Percentiles rank a stretch among this genome's conserved stretches.
Conservation (phyloP, 2,888 invertebrate species). For the Mythimna pallens region DNA sequence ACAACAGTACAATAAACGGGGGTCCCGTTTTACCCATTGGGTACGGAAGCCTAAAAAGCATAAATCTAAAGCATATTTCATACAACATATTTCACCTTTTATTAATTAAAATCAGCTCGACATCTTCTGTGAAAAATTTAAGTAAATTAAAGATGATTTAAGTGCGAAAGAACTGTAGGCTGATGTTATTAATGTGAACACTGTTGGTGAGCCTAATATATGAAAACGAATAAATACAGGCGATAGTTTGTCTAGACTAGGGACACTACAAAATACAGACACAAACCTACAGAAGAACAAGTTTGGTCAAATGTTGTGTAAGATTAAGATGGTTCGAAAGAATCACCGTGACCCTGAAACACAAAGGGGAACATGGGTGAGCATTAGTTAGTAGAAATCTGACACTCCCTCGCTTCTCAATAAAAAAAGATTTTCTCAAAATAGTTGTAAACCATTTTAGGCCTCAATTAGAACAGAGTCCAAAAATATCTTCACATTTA, state of each 20-base stretch:
- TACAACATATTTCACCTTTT: neutral
- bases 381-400: too few species aligned
- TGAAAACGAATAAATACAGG: constrained; percentile 34
- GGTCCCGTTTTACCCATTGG: too few species aligned
- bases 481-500: too few species aligned
- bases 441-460: too few species aligned
- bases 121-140: neutral
- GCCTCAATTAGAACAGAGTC: too few species aligned
- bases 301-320: neutral
- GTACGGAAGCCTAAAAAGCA: neutral
- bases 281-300: constrained; percentile 9
- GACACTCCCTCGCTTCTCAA: too few species aligned
- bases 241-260: constrained; percentile 46
- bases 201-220: neutral
- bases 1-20: too few species aligned
- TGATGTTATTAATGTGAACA: neutral
- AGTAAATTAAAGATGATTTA: constrained; percentile 17
- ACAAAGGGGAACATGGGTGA: too few species aligned
- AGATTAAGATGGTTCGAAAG: too few species aligned
- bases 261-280: neutral
- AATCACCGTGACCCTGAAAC: too few species aligned
- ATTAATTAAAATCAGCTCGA: too few species aligned
- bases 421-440: too few species aligned
- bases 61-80: neutral
- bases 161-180: neutral